Percentiles rank a stretch among this genome's conserved stretches.
These are phyloP conservation scores for Melangyna quadrimaculata DNA, from an alignment of 2,888 invertebrate species.

Conservation along the genomic window DNA sequence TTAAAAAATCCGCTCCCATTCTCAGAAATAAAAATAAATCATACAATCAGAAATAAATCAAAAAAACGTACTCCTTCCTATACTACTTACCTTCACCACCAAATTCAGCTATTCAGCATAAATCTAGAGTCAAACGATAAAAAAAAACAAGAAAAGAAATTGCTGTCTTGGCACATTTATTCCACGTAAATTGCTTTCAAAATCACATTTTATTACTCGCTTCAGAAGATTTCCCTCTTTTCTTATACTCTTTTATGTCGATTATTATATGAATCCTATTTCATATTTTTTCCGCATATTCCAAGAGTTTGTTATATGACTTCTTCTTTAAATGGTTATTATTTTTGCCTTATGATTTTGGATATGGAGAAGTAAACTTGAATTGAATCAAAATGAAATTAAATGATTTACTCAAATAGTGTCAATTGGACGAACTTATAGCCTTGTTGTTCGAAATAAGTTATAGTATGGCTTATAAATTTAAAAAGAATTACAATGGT, in stretches of 20 bases:
- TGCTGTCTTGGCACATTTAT: conserved; percentile 47
- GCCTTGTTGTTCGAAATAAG: too few species aligned
- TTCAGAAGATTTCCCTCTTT: conserved; percentile 24
- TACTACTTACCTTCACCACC: too few species aligned
- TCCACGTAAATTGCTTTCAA: conserved; percentile 53
- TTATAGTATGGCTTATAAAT: too few species aligned
- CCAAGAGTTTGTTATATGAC: conserved; percentile 35
- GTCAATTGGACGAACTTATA: too few species aligned
- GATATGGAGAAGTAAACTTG: neutral
- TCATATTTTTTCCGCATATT: too few species aligned
- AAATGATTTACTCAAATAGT: too few species aligned
- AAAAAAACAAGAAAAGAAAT: conserved; percentile 23
- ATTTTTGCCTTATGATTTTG: neutral
- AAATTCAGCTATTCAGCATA: neutral
- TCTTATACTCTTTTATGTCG: conserved; percentile 33
- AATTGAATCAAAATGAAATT: neutral
- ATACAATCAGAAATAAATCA: too few species aligned
- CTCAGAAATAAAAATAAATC: too few species aligned
- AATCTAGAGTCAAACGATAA: neutral
- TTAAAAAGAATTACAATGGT: too few species aligned
- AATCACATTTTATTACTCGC: conserved; percentile 48
- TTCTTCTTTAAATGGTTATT: neutral
- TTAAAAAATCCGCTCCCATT: too few species aligned
- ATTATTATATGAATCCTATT: conserved; percentile 53
- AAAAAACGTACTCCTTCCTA: too few species aligned